These are phyloP conservation scores for Scaptomyza polygonia DNA, from an alignment of 2,888 invertebrate genomes.

Conservation along the genomic window DNA sequence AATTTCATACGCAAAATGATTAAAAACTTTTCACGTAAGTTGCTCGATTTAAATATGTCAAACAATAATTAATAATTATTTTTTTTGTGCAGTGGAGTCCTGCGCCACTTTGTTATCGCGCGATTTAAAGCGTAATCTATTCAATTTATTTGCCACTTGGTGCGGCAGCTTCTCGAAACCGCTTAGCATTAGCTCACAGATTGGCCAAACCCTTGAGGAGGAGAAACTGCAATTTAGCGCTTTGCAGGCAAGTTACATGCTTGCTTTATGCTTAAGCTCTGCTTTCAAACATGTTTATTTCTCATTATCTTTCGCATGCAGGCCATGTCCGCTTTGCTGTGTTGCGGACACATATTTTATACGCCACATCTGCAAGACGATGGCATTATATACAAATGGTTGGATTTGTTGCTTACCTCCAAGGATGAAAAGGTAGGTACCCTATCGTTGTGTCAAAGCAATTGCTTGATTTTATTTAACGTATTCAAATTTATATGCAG, in stretches of 20 bases:
- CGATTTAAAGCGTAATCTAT: constrained; percentile 93
- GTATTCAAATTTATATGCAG: constrained; percentile 84
- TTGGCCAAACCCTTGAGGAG: constrained; percentile 85
- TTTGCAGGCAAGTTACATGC: constrained; percentile 84
- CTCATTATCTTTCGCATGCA: constrained; percentile 84
- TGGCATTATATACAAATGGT: constrained; percentile 96
- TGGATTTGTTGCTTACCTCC: constrained; percentile 94
- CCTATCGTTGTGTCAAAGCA: background rate
- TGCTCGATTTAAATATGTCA: background rate
- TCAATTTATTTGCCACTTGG: constrained; percentile 97
- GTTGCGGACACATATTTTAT: constrained; percentile 98
- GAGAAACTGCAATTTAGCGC: constrained; percentile 88
- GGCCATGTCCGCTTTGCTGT: constrained; percentile 97
- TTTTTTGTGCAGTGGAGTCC: constrained; percentile 89
- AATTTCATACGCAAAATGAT: constrained; percentile 97
- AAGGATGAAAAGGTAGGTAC: constrained; percentile 94
- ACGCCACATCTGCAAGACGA: constrained; percentile 93
- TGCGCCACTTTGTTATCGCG: constrained; percentile 93
- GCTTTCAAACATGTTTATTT: background rate
- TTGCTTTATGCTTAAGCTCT: constrained; percentile 5
- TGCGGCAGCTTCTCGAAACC: constrained; percentile 93
- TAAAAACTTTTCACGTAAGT: constrained; percentile 95
- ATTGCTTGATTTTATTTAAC: background rate
- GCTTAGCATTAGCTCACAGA: constrained; percentile 85
- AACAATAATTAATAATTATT: background rate